Conservation (phyloP, 2,797 vertebrate genomes). For the Phylloscopus collybita region DNA sequence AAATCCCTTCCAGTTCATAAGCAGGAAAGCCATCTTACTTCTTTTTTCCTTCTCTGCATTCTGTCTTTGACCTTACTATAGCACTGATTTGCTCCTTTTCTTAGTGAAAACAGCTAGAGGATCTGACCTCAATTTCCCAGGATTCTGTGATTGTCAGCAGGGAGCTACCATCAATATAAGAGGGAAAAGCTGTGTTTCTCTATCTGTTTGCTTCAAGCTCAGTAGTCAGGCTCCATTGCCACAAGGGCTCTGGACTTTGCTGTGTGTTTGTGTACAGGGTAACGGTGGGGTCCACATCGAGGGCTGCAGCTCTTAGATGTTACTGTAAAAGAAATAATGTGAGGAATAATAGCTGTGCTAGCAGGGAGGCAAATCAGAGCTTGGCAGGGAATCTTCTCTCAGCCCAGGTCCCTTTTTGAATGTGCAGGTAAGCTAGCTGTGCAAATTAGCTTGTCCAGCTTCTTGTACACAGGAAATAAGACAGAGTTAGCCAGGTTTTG, state of each 20-base stretch:
- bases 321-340: not conserved
- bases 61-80: not conserved
- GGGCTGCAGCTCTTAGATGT: not conserved
- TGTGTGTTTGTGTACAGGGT: not conserved
- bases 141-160: not conserved
- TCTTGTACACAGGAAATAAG: not conserved
- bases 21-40: not conserved
- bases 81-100: not conserved
- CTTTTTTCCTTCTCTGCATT: not conserved
- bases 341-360: not conserved
- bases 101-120: not conserved
- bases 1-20: not conserved
- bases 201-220: not conserved
- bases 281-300: not conserved
- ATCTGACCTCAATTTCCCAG: not conserved
- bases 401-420: not conserved
- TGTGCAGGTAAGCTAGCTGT: not conserved
- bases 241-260: not conserved
- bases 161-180: not conserved
- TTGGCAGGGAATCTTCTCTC: not conserved
- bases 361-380: not conserved
- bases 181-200: not conserved
- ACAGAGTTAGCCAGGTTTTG: not conserved
- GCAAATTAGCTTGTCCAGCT: not conserved
- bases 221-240: not conserved